phyloP scores from a whole-genome alignment of 1,140 invertebrate genomes.

The Gerris buenoi region DNA sequence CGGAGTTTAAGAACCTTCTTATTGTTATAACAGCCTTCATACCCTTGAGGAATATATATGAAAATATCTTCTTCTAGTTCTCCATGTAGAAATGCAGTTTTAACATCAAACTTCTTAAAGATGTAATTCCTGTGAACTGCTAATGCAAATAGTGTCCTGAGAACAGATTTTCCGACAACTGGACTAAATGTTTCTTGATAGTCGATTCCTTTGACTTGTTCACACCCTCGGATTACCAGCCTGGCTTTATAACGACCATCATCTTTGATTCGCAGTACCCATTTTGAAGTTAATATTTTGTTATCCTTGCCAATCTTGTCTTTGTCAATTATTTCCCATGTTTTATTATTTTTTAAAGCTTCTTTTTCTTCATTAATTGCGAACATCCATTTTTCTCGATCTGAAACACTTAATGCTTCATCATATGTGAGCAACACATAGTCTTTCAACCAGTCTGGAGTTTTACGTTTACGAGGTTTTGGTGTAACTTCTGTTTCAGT shows the following conservation, averaged over 20 bases:
- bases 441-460: not conserved
- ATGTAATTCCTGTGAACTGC: conserved; percentile 25
- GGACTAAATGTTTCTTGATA: conserved; percentile 28
- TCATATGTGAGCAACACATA: not conserved
- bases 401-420: not conserved
- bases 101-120: conserved; percentile 32
- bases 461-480: not conserved
- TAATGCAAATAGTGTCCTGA: conserved; percentile 30
- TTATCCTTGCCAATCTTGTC: not conserved
- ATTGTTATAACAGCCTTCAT: too few species aligned
- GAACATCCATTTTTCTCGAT: not conserved
- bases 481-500: too few species aligned
- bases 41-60: not conserved
- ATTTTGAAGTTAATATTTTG: conserved; percentile 15
- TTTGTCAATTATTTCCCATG: conserved; percentile 15
- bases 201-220: conserved; percentile 23
- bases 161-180: conserved; percentile 26
- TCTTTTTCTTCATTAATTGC: not conserved
- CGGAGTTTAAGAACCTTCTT: conserved; percentile 28
- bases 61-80: not conserved
- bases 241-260: conserved; percentile 26
- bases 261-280: conserved; percentile 15
- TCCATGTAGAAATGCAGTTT: conserved; percentile 12
- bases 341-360: conserved; percentile 3
- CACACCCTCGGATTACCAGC: conserved; percentile 30